phyloP scores from a whole-genome alignment of 2,888 invertebrate species.

The Salticus scenicus region DNA sequence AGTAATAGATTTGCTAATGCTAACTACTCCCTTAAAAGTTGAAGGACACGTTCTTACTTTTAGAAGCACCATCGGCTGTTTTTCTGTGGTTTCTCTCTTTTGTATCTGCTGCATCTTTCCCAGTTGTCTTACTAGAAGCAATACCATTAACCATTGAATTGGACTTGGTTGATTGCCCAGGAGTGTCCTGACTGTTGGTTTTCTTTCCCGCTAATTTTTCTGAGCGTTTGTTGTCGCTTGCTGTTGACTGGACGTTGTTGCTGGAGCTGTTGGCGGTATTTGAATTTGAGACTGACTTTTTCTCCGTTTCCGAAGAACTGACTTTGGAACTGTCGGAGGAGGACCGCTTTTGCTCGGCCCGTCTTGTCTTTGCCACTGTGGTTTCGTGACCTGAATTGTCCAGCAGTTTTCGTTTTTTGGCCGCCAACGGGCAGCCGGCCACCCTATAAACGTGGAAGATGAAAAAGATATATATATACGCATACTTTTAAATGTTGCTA shows the following conservation, averaged over 20 bases:
- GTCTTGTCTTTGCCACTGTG: conserved; percentile 59
- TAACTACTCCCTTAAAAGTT: too few species aligned
- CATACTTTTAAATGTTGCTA: too few species aligned
- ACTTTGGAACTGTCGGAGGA: conserved; percentile 45
- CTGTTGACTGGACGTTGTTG: conserved; percentile 5
- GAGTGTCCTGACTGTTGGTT: not conserved
- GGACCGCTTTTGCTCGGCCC: conserved; percentile 48
- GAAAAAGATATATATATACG: not conserved
- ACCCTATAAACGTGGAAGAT: conserved; percentile 65
- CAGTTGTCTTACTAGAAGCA: not conserved
- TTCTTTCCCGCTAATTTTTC: conserved; percentile 29
- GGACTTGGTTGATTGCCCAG: not conserved
- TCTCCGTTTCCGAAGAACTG: conserved; percentile 42
- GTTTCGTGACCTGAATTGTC: conserved; percentile 70
- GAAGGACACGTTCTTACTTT: not conserved
- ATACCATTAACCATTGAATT: conserved; percentile 18
- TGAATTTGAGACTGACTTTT: conserved; percentile 16
- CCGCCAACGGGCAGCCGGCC: conserved; percentile 73
- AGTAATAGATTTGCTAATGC: too few species aligned
- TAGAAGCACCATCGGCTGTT: conserved; percentile 2
- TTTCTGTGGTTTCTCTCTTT: conserved; percentile 33
- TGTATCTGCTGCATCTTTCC: not conserved
- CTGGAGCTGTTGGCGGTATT: not conserved
- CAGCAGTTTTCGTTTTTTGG: conserved; percentile 73
- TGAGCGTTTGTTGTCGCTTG: not conserved